Base-by-base conservation (phyloP, 2,797 vertebrate species). In the Siniperca undulata region DNA sequence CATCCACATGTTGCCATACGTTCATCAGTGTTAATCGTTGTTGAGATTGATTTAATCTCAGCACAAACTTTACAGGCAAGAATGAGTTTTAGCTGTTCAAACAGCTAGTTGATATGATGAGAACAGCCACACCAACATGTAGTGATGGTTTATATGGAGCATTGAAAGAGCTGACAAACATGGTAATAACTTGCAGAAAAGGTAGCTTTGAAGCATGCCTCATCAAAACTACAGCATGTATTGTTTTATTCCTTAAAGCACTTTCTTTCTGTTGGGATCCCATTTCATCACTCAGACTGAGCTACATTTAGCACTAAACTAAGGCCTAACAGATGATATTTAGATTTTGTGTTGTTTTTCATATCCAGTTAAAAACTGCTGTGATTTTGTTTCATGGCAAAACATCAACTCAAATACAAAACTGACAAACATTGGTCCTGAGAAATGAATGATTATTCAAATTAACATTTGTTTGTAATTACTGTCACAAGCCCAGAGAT, bases 191-290 rank as follows among this genome's bases (percentile, higher is more conserved):
- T 52, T 69, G 40, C 36, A 87, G 38, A 59, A 81, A 77, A 88
- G 11, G 53, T 79, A 50, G 64, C 48, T 72, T 36, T 65, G n/a
- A 17, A 70, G 65, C 61, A 16, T 36, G 38, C 46, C 65, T 77
- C 66, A 59, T 84, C 58, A 82, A 84, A 85, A 74, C 27, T 27
- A 24, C n/a, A 52, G 64, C 66, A 67, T n/a, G n/a, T 73, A 60
- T 42, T 66, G 56, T 81, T 71, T 46, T 55, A 60, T 50, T 84
- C 10, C 10, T 20, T 16, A 34, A 48, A 65, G 36, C 5, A 7
- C 44, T 55, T 55, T 38, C 61, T 50, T 11, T 69, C 64, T 74
- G 64, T 30, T 73, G 53, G 48, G 30, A 64, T 79, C 64, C 48
- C 19, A 19, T 76, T 86, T 66, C 27, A 50, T 38, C 64, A 36